These are phyloP conservation scores for Carapus acus DNA, from an alignment of 2,797 vertebrate species.

Conservation along the genomic window DNA sequence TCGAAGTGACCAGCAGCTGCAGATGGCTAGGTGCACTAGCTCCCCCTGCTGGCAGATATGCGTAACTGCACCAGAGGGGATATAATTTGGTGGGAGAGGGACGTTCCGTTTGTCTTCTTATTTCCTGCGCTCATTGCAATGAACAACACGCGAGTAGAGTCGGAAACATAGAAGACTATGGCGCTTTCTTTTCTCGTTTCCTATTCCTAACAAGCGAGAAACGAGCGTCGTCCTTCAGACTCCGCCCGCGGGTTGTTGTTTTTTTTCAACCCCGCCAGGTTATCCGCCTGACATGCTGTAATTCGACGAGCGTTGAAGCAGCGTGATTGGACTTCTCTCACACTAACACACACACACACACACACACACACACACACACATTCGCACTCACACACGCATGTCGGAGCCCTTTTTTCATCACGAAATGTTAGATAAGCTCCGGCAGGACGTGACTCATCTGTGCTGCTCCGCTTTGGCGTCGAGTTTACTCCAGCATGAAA, in stretches of 20 bases:
- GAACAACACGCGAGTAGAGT: constrained; percentile 60
- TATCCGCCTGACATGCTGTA: no score
- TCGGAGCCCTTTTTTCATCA: constrained; percentile 68
- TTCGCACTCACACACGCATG: constrained; percentile 68
- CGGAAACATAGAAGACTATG: no score
- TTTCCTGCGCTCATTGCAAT: constrained; percentile 8
- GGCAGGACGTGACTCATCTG: constrained; percentile 65
- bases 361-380: constrained; percentile 75
- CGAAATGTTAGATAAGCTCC: constrained; percentile 75
- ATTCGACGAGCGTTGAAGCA: no score
- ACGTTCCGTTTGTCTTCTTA: constrained; percentile 2
- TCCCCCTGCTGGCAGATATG: constrained; percentile 64
- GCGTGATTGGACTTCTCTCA: no score
- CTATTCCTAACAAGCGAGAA: no score
- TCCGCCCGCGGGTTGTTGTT: no score
- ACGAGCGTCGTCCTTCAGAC: no score
- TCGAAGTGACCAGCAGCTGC: constrained; percentile 38
- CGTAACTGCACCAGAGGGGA: constrained; percentile 57
- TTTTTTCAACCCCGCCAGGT: no score
- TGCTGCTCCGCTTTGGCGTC: constrained; percentile 64
- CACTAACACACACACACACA: constrained; percentile 60
- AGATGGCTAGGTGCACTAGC: constrained; percentile 60
- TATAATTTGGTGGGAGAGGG: not conserved
- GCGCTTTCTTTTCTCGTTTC: no score
- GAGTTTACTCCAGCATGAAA: constrained; percentile 67